Conservation (phyloP, 2,888 invertebrate genomes). For the Heteropelma amictum region DNA sequence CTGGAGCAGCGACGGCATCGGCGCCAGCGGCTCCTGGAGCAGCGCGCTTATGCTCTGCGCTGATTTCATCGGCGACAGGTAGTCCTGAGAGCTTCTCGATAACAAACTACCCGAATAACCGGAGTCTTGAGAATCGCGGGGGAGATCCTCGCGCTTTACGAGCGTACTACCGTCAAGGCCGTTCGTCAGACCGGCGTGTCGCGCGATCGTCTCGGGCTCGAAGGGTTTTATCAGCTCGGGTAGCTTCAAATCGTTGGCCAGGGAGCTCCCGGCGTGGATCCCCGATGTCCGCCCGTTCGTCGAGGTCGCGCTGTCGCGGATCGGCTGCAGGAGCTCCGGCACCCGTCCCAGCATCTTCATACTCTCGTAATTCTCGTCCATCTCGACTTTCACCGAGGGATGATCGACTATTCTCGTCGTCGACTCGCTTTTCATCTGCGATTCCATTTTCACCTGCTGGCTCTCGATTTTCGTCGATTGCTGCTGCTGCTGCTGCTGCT, state of each 20-base stretch:
- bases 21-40: constrained; percentile 71
- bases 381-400: constrained; percentile 2
- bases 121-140: constrained; percentile 35
- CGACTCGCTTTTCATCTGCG: constrained; percentile 7
- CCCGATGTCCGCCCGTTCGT: constrained; percentile 56
- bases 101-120: constrained; percentile 28
- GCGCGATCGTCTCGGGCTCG: constrained; percentile 70
- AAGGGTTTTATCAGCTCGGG: constrained; percentile 68
- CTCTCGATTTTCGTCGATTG: constrained; percentile 36
- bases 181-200: constrained; percentile 67
- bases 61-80: constrained; percentile 71
- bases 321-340: constrained; percentile 69
- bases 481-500: background rate
- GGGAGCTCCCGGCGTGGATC: constrained; percentile 52
- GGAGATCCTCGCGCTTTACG: constrained; percentile 29
- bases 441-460: constrained; percentile 27
- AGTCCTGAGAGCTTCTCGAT: constrained; percentile 59
- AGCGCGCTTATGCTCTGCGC: constrained; percentile 74
- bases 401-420: too few relatives aligned
- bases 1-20: constrained; percentile 71
- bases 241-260: constrained; percentile 65
- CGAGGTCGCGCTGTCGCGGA: constrained; percentile 65
- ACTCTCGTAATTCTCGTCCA: constrained; percentile 62
- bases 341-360: constrained; percentile 69
- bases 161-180: constrained; percentile 62